Evolutionary conservation across 2,888 invertebrate genomes (phyloP).

Genomic region (Dilophus febrilis): DNA sequence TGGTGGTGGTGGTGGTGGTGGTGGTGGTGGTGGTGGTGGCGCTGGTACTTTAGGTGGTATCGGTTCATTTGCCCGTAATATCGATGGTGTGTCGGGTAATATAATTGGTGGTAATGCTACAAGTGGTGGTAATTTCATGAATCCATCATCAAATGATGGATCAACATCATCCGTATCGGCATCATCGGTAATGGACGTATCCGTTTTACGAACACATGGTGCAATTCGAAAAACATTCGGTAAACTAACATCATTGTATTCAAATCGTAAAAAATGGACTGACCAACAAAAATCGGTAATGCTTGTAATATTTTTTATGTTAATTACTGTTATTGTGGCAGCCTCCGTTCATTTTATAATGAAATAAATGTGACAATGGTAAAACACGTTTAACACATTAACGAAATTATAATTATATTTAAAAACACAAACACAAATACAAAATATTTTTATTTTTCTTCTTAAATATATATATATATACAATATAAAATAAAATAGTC

Average conservation of each 20-base stretch:
- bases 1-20: conserved; percentile 4
- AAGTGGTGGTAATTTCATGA: too few species aligned
- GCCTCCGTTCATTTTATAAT: conserved; percentile 15
- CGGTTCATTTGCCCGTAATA: not conserved
- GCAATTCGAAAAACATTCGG: conserved; percentile 30
- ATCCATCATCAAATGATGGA: not conserved
- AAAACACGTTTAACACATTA: too few species aligned
- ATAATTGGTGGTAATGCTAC: not conserved
- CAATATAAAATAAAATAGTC: too few species aligned
- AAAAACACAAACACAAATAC: too few species aligned
- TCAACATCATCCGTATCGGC: not conserved
- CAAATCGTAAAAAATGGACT: conserved; percentile 25
- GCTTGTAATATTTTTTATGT: conserved; percentile 26
- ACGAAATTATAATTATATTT: too few species aligned
- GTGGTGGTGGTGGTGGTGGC: conserved; percentile 8
- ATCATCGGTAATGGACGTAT: conserved; percentile 2
- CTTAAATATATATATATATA: too few species aligned
- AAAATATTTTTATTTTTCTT: too few species aligned
- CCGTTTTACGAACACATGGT: conserved; percentile 19
- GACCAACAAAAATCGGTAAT: conserved; percentile 28
- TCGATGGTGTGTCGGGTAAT: not conserved
- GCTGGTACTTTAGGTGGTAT: not conserved
- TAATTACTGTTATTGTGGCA: conserved; percentile 25
- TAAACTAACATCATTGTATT: conserved; percentile 22
- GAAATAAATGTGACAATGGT: too few species aligned